A percentile compares a stretch with the other conserved stretches of the same genome.
Evolutionary conservation across 2,797 vertebrate genomes (phyloP).

Genomic region (Enteromius treurensis): DNA sequence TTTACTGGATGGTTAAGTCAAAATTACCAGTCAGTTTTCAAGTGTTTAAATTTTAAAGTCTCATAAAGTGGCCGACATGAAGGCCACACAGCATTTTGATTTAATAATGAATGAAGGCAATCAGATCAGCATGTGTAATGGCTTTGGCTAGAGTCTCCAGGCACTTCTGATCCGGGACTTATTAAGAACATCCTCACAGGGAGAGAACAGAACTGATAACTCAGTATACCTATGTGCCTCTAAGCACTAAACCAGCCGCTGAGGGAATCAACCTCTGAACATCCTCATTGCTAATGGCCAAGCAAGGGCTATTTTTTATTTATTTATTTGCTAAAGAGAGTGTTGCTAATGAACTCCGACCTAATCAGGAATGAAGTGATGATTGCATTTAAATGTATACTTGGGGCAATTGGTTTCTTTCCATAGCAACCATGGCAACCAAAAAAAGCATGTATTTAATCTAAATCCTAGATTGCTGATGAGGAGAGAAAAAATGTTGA

Average conservation of each 20-base stretch:
- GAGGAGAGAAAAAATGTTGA: neutral
- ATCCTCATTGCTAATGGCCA: neutral
- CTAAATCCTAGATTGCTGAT: neutral
- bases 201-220: constrained; percentile 49
- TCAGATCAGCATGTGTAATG: constrained; percentile 77
- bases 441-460: neutral
- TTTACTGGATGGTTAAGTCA: constrained; percentile 56
- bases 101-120: constrained; percentile 81
- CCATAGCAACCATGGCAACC: neutral
- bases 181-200: constrained; percentile 63
- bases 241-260: constrained; percentile 14
- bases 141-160: constrained; percentile 66
- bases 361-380: constrained; percentile 24
- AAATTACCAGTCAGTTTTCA: constrained; percentile 74
- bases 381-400: constrained; percentile 22
- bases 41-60: constrained; percentile 81
- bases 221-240: constrained; percentile 19
- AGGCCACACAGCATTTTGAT: constrained; percentile 66
- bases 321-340: constrained; percentile 7
- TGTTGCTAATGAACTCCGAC: constrained; percentile 19
- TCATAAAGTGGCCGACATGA: constrained; percentile 78
- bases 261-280: constrained; percentile 1
- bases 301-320: neutral
- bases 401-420: constrained; percentile 7
- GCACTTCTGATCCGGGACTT: constrained; percentile 51